phyloP scores from a whole-genome alignment of 2,113 vertebrate genomes.

The Platysteira castanea region DNA sequence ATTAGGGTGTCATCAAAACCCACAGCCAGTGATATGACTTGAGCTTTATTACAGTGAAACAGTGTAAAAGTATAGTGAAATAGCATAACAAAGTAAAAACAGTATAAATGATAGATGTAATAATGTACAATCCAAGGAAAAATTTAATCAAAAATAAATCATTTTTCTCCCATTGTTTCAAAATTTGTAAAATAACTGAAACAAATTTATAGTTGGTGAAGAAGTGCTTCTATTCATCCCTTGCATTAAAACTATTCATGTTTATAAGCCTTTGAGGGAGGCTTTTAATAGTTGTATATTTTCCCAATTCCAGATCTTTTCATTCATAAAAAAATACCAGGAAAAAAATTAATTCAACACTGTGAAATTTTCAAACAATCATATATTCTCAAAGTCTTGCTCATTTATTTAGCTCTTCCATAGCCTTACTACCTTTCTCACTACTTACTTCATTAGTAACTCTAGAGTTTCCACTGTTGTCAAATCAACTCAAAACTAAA shows the following conservation, averaged over 20 bases:
- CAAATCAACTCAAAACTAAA: not conserved
- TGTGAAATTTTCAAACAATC: not conserved
- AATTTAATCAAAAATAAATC: not conserved
- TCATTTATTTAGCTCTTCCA: not conserved
- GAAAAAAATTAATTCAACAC: not conserved
- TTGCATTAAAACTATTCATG: not conserved
- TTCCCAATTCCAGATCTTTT: not conserved
- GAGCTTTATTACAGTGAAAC: not conserved
- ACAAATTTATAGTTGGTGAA: not conserved
- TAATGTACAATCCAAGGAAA: not conserved
- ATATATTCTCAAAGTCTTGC: not conserved
- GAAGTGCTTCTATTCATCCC: not conserved
- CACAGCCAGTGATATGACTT: not conserved
- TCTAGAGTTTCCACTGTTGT: not conserved
- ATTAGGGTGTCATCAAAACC: not conserved
- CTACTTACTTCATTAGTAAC: not conserved
- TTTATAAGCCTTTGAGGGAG: not conserved
- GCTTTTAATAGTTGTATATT: not conserved
- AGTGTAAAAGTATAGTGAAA: not conserved
- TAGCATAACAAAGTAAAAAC: not conserved
- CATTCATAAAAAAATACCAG: not conserved
- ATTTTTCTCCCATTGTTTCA: rapidly evolving
- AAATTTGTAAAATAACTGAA: not conserved
- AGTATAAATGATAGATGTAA: not conserved
- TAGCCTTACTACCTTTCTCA: not conserved